A percentile compares a stretch with the other conserved stretches of the same genome.
Conservation (phyloP, 2,113 vertebrate genomes). For the Hipposideros armiger region DNA sequence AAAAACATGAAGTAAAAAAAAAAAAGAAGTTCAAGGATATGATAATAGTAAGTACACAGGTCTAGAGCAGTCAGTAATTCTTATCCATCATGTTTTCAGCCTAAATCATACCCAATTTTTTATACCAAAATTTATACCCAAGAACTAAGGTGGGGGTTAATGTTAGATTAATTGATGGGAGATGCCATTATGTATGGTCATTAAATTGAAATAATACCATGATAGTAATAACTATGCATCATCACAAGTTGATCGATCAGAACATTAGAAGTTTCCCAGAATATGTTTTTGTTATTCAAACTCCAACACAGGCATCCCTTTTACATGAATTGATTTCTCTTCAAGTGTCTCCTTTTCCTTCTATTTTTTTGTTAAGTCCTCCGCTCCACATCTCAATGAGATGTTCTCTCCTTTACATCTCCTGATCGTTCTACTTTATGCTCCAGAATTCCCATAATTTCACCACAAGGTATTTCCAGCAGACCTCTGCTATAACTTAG, state of each 20-base stretch:
- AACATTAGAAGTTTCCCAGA: conserved; percentile 73
- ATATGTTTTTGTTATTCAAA: conserved; percentile 76
- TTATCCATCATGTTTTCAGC: not conserved
- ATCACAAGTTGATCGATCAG: conserved; percentile 70
- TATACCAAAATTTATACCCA: not conserved
- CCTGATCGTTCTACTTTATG: conserved; percentile 72
- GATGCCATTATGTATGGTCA: conserved; percentile 52
- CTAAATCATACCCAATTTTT: not conserved
- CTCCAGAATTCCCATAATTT: conserved; percentile 81
- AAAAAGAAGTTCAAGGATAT: not conserved
- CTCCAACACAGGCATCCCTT: conserved; percentile 82
- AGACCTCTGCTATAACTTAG: conserved; percentile 75
- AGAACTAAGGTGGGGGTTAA: conserved; percentile 2
- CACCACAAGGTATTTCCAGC: conserved; percentile 83
- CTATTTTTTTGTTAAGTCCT: conserved; percentile 86
- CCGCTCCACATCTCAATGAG: conserved; percentile 75
- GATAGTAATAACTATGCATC: conserved; percentile 69
- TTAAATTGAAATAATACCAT: conserved; percentile 77
- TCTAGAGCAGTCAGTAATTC: not conserved
- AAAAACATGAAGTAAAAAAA: conserved; percentile 60
- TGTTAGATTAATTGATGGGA: conserved; percentile 61
- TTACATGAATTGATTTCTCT: conserved; percentile 86
- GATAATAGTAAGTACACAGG: not conserved
- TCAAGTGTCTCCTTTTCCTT: conserved; percentile 80
- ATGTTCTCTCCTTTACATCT: conserved; percentile 41